These are phyloP conservation scores for Carpatolechia fugitivella DNA, from an alignment of 2,888 invertebrate genomes.

Conservation along the genomic window DNA sequence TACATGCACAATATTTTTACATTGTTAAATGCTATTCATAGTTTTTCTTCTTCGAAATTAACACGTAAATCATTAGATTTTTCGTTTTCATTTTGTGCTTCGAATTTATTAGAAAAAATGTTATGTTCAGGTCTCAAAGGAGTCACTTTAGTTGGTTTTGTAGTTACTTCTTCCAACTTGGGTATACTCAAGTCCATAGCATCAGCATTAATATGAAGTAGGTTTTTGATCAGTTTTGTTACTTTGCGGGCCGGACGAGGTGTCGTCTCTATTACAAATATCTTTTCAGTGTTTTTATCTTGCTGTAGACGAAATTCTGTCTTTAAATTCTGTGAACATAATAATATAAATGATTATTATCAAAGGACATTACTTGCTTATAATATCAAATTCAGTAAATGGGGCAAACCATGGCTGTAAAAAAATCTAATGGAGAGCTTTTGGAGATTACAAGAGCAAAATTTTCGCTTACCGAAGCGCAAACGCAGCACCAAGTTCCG, in stretches of 20 bases:
- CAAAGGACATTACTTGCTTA: too few relatives aligned
- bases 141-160: constrained; percentile 65
- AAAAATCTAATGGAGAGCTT: too few relatives aligned
- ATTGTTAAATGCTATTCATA: too few relatives aligned
- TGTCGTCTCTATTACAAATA: constrained; percentile 60
- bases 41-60: neutral
- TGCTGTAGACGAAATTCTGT: constrained; percentile 32
- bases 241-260: constrained; percentile 57
- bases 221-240: constrained; percentile 51
- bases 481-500: constrained; percentile 65
- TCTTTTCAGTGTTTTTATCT: constrained; percentile 59
- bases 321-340: constrained; percentile 46
- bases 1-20: too few relatives aligned
- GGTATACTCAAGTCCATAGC: constrained; percentile 54
- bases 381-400: too few relatives aligned
- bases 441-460: neutral
- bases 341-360: neutral
- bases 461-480: constrained; percentile 40
- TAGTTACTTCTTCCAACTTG: constrained; percentile 57
- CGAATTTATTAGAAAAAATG: neutral
- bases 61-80: neutral
- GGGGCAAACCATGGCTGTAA: too few relatives aligned
- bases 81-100: neutral
- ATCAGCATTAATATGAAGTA: constrained; percentile 64
- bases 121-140: constrained; percentile 53